Percentiles rank a stretch among this genome's conserved stretches.
Conservation (phyloP, 2,797 vertebrate genomes). For the Urophycis tenuis region DNA sequence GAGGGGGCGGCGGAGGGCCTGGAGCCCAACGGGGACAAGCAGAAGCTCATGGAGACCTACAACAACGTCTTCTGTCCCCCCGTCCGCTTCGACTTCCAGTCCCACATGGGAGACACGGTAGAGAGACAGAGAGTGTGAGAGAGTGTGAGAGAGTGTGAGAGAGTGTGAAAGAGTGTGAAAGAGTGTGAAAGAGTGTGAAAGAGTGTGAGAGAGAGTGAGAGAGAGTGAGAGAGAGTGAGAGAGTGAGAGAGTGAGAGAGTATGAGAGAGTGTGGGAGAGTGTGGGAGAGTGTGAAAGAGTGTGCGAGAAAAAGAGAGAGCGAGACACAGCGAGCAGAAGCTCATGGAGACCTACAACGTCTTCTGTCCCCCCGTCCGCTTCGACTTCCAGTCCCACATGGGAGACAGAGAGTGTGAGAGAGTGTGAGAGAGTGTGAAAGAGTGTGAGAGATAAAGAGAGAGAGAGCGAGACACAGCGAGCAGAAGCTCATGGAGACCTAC, state of each 20-base stretch:
- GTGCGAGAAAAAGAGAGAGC: too few species aligned
- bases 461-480: slow-evolving; percentile 62
- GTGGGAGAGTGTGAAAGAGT: not conserved
- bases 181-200: too few species aligned
- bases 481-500: slow-evolving; percentile 97
- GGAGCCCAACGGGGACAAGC: slow-evolving; percentile 92
- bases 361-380: slow-evolving; percentile 96
- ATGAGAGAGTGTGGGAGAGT: too few species aligned
- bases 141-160: not conserved
- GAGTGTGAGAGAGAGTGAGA: not conserved
- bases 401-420: slow-evolving; percentile 50
- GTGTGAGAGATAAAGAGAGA: too few species aligned
- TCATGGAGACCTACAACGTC: slow-evolving; percentile 97
- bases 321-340: slow-evolving; percentile 75
- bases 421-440: not conserved
- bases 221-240: not conserved
- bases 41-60: slow-evolving; percentile 97
- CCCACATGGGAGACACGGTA: slow-evolving; percentile 97
- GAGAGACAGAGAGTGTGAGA: not conserved
- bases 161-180: not conserved
- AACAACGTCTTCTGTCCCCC: slow-evolving; percentile 96
- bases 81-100: slow-evolving; percentile 96
- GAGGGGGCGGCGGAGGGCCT: slow-evolving; percentile 90
- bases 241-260: not conserved
- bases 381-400: slow-evolving; percentile 98